Evolutionary conservation across 2,113 vertebrate species (phyloP).

Genomic region (Geothlypis trichas): DNA sequence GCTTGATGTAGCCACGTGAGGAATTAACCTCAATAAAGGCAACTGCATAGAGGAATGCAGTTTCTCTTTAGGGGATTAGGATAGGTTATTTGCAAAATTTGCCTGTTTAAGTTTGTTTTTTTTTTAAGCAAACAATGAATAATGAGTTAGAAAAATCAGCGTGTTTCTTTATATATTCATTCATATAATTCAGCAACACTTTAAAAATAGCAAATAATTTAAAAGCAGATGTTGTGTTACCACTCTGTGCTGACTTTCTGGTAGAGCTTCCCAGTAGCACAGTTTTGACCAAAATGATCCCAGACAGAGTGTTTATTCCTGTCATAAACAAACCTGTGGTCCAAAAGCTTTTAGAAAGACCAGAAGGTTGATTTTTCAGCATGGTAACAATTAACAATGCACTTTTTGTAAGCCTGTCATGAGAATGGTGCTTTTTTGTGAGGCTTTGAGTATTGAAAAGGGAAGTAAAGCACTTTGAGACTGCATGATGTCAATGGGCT

Average conservation of each 20-base stretch:
- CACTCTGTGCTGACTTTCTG: background rate
- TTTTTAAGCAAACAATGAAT: background rate
- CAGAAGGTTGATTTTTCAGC: background rate
- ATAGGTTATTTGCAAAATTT: background rate
- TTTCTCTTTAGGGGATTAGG: constrained; percentile 13
- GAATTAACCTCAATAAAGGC: constrained; percentile 42
- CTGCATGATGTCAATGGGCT: background rate
- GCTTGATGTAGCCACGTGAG: background rate
- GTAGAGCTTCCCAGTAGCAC: background rate
- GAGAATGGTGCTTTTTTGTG: background rate
- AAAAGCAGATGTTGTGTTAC: background rate
- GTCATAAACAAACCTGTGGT: background rate
- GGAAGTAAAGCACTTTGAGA: background rate
- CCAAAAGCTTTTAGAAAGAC: background rate
- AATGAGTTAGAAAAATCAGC: background rate
- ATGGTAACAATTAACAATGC: constrained; percentile 34
- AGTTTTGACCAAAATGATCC: background rate
- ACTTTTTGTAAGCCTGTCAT: background rate
- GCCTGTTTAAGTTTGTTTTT: background rate
- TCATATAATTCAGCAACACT: background rate
- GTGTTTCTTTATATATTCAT: background rate
- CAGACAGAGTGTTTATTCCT: background rate
- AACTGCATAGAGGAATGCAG: background rate
- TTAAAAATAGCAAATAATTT: background rate
- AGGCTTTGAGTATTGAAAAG: background rate